phyloP scores from a whole-genome alignment of 2,797 vertebrate species.

The Pipistrellus nathusii region DNA sequence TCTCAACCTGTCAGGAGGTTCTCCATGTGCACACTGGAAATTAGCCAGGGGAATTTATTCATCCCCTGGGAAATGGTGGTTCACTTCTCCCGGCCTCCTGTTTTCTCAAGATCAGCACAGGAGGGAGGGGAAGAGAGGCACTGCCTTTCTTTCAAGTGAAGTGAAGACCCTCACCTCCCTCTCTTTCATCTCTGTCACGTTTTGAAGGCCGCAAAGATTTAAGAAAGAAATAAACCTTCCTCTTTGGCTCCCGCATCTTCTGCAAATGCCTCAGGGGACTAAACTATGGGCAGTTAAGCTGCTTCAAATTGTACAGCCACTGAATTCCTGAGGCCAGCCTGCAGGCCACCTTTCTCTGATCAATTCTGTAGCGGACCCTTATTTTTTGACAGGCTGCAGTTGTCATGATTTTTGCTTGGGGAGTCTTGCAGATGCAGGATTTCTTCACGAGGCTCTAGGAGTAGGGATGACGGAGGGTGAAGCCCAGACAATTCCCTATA shows the following conservation, averaged over 20 bases:
- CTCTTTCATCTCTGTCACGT: background rate
- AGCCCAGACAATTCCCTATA: background rate
- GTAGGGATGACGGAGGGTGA: background rate
- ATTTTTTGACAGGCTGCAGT: background rate
- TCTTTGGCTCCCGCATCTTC: background rate
- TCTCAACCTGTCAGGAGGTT: background rate
- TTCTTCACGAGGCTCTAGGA: background rate
- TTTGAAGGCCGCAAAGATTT: slow-evolving; percentile 16
- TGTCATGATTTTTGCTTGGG: background rate
- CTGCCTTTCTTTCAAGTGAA: background rate
- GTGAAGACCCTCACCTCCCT: background rate
- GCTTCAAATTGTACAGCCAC: background rate
- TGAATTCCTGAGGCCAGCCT: background rate
- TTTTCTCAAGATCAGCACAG: slow-evolving; percentile 16
- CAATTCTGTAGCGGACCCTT: background rate
- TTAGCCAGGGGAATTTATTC: background rate
- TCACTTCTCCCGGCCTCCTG: background rate
- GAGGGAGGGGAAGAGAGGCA: background rate
- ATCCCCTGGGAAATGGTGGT: background rate
- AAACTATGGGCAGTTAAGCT: background rate
- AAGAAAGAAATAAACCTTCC: background rate
- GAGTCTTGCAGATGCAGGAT: background rate
- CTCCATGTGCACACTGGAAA: background rate
- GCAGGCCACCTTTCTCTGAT: background rate
- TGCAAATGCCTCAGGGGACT: background rate